Evolutionary conservation across 2,888 invertebrate species (phyloP).

Genomic region (Smittia sp.): DNA sequence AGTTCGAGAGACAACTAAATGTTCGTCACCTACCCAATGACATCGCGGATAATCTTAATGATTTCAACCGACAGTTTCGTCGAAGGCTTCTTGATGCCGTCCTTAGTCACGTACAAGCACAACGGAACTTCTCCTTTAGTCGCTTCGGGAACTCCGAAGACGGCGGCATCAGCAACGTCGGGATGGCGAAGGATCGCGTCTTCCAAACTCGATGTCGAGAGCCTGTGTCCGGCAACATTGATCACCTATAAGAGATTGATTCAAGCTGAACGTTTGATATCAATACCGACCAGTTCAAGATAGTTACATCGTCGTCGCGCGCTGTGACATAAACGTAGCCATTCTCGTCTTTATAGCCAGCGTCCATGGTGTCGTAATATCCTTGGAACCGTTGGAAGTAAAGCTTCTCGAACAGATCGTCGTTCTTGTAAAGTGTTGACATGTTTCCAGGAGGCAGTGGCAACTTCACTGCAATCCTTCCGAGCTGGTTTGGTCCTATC

Average conservation of each 20-base stretch:
- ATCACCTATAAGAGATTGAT: constrained; percentile 55
- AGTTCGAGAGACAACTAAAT: too few species aligned
- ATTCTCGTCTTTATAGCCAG: constrained; percentile 78
- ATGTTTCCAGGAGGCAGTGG: constrained; percentile 89
- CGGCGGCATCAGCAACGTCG: constrained; percentile 81
- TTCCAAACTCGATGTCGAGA: constrained; percentile 86
- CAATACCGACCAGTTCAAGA: constrained; percentile 48
- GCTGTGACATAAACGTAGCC: constrained; percentile 88
- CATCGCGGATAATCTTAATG: constrained; percentile 51
- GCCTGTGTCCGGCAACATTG: constrained; percentile 89
- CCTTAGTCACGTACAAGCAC: constrained; percentile 63
- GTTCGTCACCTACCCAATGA: constrained; percentile 48
- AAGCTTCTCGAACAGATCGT: constrained; percentile 72
- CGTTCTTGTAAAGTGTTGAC: constrained; percentile 76
- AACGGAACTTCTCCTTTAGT: constrained; percentile 90
- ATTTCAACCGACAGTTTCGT: constrained; percentile 51
- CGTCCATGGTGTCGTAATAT: constrained; percentile 86
- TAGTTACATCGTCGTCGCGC: constrained; percentile 75
- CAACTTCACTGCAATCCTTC: constrained; percentile 76
- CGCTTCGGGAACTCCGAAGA: constrained; percentile 83
- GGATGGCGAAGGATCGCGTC: constrained; percentile 86
- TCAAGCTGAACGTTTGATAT: neutral
- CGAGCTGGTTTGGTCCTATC: constrained; percentile 70
- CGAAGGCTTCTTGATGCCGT: constrained; percentile 43
- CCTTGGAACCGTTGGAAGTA: constrained; percentile 81